These are phyloP conservation scores for Trachops cirrhosus DNA, from an alignment of 2,797 vertebrate genomes.

Conservation along the genomic window DNA sequence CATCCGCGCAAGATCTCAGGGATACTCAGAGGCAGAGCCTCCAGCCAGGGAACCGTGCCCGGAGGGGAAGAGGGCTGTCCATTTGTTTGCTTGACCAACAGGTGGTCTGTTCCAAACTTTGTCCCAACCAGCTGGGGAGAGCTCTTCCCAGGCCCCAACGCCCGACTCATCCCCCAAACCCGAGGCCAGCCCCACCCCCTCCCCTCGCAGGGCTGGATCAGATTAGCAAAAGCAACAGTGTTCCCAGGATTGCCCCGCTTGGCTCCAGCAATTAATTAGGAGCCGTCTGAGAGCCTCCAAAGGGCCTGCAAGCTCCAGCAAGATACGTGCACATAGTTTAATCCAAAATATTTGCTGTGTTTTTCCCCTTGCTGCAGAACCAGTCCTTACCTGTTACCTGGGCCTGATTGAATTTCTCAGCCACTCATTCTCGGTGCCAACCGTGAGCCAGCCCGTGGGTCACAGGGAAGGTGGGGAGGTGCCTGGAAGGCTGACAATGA, in stretches of 20 bases:
- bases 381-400: conserved; percentile 75
- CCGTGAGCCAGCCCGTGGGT: conserved; percentile 25
- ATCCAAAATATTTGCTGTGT: conserved; percentile 73
- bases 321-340: conserved; percentile 49
- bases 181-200: background rate
- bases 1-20: background rate
- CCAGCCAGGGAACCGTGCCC: background rate
- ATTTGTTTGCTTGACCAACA: background rate
- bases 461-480: background rate
- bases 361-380: conserved; percentile 68
- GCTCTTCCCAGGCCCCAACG: background rate
- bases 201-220: conserved; percentile 41
- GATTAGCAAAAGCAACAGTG: conserved; percentile 54
- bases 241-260: conserved; percentile 59
- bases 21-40: background rate
- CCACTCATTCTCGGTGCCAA: conserved; percentile 7
- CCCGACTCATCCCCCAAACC: background rate
- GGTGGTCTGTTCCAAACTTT: background rate
- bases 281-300: conserved; percentile 60
- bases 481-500: background rate
- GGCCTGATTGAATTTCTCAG: conserved; percentile 60
- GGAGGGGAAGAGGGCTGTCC: background rate
- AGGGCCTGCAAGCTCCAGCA: conserved; percentile 71
- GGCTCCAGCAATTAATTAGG: conserved; percentile 75
- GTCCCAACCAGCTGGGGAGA: background rate